Conservation (phyloP, 2,797 vertebrate species). For the Crenichthys baileyi region DNA sequence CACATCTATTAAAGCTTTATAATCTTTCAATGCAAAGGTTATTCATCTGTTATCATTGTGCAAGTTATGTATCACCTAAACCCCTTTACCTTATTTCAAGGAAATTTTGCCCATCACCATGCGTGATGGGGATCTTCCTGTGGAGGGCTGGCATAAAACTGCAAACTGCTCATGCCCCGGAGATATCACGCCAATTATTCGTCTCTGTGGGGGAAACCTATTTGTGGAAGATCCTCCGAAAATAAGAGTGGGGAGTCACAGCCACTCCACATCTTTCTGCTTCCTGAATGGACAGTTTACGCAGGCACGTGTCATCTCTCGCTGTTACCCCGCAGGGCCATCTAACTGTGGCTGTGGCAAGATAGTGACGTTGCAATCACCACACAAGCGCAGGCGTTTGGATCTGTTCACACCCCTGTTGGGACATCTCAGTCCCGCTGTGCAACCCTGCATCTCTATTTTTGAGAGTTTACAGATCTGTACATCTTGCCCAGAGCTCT, state of each 20-base stretch:
- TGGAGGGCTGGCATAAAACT: constrained; percentile 72
- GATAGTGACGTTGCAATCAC: constrained; percentile 56
- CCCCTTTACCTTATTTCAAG: constrained; percentile 16
- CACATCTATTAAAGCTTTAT: no score
- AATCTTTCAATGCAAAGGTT: no score
- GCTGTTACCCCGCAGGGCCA: constrained; percentile 56
- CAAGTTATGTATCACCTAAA: not conserved
- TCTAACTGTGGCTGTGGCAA: constrained; percentile 55
- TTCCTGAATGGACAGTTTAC: constrained; percentile 72
- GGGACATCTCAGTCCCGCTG: constrained; percentile 66
- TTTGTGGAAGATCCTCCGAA: constrained; percentile 75
- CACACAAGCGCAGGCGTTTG: constrained; percentile 46
- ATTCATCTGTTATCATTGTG: not conserved
- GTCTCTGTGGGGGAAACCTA: constrained; percentile 81
- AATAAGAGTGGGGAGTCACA: constrained; percentile 64
- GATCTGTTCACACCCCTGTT: constrained; percentile 68
- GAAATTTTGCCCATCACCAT: constrained; percentile 56
- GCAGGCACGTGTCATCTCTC: constrained; percentile 59
- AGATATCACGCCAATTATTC: constrained; percentile 83
- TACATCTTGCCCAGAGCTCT: constrained; percentile 51
- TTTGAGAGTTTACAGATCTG: constrained; percentile 63
- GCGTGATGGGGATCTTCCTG: constrained; percentile 70
- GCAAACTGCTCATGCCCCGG: constrained; percentile 69
- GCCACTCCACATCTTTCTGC: constrained; percentile 46
- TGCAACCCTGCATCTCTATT: constrained; percentile 63